phyloP scores from a whole-genome alignment of 2,113 vertebrate genomes.

The Scalopus aquaticus region DNA sequence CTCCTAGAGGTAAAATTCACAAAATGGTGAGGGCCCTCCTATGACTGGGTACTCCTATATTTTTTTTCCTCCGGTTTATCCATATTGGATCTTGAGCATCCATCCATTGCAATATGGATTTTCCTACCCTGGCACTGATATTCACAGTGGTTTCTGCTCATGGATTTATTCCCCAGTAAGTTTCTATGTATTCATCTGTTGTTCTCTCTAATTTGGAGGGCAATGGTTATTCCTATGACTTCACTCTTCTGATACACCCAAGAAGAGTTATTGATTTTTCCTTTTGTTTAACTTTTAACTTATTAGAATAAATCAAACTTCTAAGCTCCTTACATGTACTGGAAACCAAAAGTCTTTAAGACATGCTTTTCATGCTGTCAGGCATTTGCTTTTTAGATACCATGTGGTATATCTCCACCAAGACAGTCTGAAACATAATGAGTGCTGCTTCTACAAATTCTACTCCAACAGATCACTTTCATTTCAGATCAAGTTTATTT shows the following conservation, averaged over 20 bases:
- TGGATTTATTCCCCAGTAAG: background rate
- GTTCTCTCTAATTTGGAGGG: background rate
- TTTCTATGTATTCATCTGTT: background rate
- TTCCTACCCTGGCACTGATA: background rate
- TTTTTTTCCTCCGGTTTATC: background rate
- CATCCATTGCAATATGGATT: background rate
- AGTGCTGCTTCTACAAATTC: background rate
- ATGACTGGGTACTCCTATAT: background rate
- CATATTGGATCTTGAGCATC: background rate
- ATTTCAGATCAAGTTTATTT: constrained; percentile 17
- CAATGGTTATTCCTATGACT: background rate
- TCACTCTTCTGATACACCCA: background rate
- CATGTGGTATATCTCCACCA: constrained; percentile 91
- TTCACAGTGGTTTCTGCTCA: background rate
- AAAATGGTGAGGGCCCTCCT: background rate
- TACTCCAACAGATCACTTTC: background rate
- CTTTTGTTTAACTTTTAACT: background rate
- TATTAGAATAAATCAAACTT: background rate
- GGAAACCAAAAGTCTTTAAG: constrained; percentile 81
- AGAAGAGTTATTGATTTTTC: background rate
- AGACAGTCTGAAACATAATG: background rate
- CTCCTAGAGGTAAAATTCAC: background rate
- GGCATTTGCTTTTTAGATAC: constrained; percentile 96
- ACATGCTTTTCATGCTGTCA: constrained; percentile 93
- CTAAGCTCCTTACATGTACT: background rate